Conservation (phyloP, 2,797 vertebrate species). For the Potorous gilbertii region DNA sequence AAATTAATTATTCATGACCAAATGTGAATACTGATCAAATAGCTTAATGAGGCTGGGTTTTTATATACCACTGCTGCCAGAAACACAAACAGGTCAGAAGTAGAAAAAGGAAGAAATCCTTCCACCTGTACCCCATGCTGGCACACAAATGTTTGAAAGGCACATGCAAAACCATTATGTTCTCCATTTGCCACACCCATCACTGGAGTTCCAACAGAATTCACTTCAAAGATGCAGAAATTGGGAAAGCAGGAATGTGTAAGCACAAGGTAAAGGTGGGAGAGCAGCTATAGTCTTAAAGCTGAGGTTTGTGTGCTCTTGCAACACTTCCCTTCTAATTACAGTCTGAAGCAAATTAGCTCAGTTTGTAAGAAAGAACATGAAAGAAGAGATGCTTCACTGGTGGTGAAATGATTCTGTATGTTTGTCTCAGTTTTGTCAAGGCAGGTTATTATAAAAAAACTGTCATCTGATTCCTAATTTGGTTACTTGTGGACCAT, state of each 20-base stretch:
- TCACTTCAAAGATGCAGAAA: background rate
- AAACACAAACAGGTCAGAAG: background rate
- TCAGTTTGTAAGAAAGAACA: background rate
- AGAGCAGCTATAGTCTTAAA: background rate
- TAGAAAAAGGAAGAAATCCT: background rate
- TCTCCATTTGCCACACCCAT: background rate
- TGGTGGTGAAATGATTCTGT: background rate
- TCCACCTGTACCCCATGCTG: background rate
- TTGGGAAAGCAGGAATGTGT: background rate
- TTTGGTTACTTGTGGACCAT: background rate
- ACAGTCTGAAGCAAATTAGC: background rate
- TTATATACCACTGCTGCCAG: background rate
- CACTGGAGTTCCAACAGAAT: background rate
- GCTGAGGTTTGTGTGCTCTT: background rate
- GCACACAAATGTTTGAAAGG: background rate
- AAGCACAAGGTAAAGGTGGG: background rate
- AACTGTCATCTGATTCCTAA: background rate
- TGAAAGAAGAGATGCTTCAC: background rate
- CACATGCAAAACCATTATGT: background rate
- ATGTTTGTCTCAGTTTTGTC: background rate
- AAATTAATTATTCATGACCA: conserved; percentile 2
- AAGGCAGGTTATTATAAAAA: background rate
- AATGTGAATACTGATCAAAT: background rate
- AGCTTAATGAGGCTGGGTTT: background rate
- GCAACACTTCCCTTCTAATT: background rate